phyloP scores from a whole-genome alignment of 2,113 vertebrate genomes.

The Leucosticte australis region DNA sequence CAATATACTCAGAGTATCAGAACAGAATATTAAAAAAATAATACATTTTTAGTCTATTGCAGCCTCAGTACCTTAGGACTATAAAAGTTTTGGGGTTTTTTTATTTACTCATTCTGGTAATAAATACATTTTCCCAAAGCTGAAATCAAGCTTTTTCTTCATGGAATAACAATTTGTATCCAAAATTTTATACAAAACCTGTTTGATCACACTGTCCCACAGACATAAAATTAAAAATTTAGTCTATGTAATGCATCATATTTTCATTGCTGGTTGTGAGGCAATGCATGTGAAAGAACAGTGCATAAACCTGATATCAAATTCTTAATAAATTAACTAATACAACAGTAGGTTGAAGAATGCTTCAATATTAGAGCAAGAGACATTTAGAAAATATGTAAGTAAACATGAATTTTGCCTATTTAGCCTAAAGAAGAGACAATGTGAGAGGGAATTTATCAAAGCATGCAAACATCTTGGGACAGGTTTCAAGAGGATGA shows the following conservation, averaged over 20 bases:
- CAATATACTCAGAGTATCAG: constrained; percentile 41
- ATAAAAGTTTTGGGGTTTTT: not conserved
- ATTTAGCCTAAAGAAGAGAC: not conserved
- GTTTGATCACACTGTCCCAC: not conserved
- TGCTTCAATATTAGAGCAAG: not conserved
- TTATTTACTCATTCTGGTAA: constrained; percentile 23
- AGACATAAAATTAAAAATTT: not conserved
- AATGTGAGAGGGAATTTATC: not conserved
- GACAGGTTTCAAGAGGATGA: not conserved
- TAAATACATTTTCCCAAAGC: not conserved
- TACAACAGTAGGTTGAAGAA: not conserved
- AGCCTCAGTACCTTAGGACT: not conserved
- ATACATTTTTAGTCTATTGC: not conserved
- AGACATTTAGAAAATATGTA: not conserved
- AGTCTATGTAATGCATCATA: not conserved
- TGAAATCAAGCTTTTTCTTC: constrained; percentile 19
- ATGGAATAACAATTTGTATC: not conserved
- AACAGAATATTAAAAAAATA: constrained; percentile 40
- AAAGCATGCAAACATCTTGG: not conserved
- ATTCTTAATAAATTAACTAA: not conserved
- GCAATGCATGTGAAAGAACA: not conserved
- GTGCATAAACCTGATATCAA: not conserved
- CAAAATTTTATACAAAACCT: not conserved
- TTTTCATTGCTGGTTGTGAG: not conserved
- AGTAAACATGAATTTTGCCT: not conserved